These are phyloP conservation scores for Drosophila arawakana DNA, from an alignment of 1,140 invertebrate species.

Conservation along the genomic window DNA sequence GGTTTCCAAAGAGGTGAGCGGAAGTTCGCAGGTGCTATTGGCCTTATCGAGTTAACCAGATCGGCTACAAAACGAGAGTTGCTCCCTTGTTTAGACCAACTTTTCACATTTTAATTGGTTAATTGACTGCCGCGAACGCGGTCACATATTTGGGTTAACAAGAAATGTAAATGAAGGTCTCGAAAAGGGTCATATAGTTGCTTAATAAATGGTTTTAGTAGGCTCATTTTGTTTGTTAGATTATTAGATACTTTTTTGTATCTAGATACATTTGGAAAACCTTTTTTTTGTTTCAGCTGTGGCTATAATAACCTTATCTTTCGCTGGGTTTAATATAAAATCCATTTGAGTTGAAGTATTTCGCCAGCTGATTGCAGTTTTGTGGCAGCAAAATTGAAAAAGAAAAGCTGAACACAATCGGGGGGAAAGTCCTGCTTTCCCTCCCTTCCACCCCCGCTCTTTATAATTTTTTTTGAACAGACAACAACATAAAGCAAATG, in stretches of 20 bases:
- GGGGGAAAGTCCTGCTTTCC: neutral
- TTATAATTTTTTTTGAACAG: slow-evolving; percentile 10
- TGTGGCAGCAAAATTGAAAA: slow-evolving; percentile 48
- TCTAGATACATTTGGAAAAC: neutral
- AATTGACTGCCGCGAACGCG: slow-evolving; percentile 52
- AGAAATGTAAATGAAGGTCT: slow-evolving; percentile 44
- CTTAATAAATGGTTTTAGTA: slow-evolving; percentile 13
- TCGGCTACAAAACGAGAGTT: slow-evolving; percentile 41
- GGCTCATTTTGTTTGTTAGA: neutral
- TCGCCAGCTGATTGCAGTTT: slow-evolving; percentile 33
- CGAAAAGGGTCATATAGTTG: slow-evolving; percentile 4
- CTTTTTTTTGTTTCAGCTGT: neutral
- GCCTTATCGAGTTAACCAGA: slow-evolving; percentile 39
- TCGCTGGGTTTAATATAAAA: neutral
- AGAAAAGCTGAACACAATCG: slow-evolving; percentile 3
- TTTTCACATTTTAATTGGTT: slow-evolving; percentile 64
- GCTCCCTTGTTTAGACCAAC: slow-evolving; percentile 39
- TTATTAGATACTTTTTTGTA: too few relatives aligned
- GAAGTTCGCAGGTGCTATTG: slow-evolving; percentile 47
- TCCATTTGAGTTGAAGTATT: slow-evolving; percentile 41
- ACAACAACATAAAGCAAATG: slow-evolving; percentile 44
- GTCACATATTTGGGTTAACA: slow-evolving; percentile 45
- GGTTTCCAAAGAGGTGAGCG: slow-evolving; percentile 13
- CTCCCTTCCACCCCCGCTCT: neutral
- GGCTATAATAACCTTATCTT: neutral